phyloP scores from a whole-genome alignment of 2,113 vertebrate species.

The Lamprotornis superbus region DNA sequence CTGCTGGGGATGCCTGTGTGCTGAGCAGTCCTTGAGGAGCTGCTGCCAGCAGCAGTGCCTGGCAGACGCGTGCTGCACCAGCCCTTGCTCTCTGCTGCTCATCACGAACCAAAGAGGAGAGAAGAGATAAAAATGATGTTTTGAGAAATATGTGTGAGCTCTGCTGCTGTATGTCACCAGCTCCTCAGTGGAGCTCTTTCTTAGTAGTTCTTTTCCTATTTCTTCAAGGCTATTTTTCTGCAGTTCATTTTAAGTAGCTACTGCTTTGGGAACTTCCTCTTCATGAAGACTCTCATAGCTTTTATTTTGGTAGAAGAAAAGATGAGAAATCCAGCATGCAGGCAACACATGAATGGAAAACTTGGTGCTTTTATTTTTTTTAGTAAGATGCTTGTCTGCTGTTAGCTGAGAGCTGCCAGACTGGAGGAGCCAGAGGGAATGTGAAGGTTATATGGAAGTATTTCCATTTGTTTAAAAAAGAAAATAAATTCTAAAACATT shows the following conservation, averaged over 20 bases:
- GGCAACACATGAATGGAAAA: background rate
- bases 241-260: background rate
- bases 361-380: background rate
- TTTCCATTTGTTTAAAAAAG: constrained; percentile 1
- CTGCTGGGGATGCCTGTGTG: background rate
- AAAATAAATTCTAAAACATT: constrained; percentile 4
- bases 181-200: background rate
- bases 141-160: background rate
- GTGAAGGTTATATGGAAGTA: background rate
- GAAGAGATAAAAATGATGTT: background rate
- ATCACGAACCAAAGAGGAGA: background rate
- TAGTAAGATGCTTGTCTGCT: background rate
- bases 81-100: background rate
- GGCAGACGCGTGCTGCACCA: background rate
- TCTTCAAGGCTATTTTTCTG: background rate
- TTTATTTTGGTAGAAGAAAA: constrained; percentile 16
- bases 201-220: background rate
- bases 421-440: background rate
- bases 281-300: background rate
- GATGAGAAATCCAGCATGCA: background rate
- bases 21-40: background rate
- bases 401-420: background rate
- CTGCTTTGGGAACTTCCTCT: background rate
- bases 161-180: rapidly evolving
- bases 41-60: background rate